Conservation (phyloP, 2,797 vertebrate genomes). For the Triplophysa bombifrons region DNA sequence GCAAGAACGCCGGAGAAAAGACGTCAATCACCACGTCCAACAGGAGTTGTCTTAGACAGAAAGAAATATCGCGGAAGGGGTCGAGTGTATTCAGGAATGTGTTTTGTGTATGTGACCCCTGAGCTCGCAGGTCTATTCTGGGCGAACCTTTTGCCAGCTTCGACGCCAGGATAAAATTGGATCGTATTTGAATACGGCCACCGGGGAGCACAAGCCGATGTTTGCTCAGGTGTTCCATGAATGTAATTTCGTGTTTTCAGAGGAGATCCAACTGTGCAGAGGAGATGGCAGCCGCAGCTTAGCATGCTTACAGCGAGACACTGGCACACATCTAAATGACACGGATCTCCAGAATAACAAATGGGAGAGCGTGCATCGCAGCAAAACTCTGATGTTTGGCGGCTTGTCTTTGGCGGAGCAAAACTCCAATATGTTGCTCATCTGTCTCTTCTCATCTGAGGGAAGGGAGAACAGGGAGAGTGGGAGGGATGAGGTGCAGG, state of each 20-base stretch:
- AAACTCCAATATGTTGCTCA: constrained; percentile 47
- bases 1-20: constrained; percentile 29
- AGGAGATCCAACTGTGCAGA: constrained; percentile 68
- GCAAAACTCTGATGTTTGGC: constrained; percentile 35
- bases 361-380: constrained; percentile 24
- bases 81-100: constrained; percentile 33
- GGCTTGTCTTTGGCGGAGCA: constrained; percentile 32
- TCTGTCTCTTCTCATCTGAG: constrained; percentile 49
- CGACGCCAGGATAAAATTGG: constrained; percentile 58
- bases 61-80: not conserved
- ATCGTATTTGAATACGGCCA: constrained; percentile 74
- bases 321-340: constrained; percentile 41
- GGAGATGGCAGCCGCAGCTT: constrained; percentile 42
- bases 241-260: constrained; percentile 76
- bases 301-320: constrained; percentile 12
- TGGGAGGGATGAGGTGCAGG: constrained; percentile 42
- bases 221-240: constrained; percentile 77
- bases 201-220: constrained; percentile 66
- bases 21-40: constrained; percentile 67
- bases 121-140: constrained; percentile 63
- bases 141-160: constrained; percentile 64
- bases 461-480: constrained; percentile 7
- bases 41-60: constrained; percentile 22
- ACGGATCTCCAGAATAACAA: constrained; percentile 51
- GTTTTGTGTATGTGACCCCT: constrained; percentile 55